A percentile compares a stretch with the other conserved stretches of the same genome.
Evolutionary conservation across 1,140 invertebrate genomes (phyloP).

Genomic region (Arion vulgaris): DNA sequence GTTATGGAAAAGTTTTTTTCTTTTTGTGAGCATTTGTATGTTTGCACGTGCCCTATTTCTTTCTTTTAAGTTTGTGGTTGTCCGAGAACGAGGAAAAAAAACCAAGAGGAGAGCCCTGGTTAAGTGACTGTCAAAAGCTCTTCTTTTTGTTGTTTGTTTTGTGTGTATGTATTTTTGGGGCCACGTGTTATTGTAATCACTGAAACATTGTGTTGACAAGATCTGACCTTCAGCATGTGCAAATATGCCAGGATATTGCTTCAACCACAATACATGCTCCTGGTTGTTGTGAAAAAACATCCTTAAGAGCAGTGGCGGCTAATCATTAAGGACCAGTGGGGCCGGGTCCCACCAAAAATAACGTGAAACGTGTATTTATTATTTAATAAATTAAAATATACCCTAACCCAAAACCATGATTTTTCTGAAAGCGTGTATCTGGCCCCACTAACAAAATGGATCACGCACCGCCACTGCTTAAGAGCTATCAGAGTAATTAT

Average conservation of each 20-base stretch:
- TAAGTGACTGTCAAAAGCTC: background rate
- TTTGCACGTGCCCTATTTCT: background rate
- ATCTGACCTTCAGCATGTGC: background rate
- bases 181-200: conserved; percentile 6
- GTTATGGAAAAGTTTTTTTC: background rate
- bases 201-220: conserved; percentile 2
- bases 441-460: too few species aligned
- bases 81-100: background rate
- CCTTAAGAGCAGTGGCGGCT: too few species aligned
- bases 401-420: too few species aligned
- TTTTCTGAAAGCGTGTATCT: too few species aligned
- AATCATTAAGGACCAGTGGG: too few species aligned
- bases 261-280: conserved; percentile 8
- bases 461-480: too few species aligned
- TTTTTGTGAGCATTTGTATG: background rate
- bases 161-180: background rate
- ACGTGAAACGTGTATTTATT: too few species aligned
- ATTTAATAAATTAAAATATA: too few species aligned
- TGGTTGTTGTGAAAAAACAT: background rate
- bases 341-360: too few species aligned
- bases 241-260: conserved; percentile 16
- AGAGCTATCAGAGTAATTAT: too few species aligned
- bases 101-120: background rate
- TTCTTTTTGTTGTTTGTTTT: too few species aligned
- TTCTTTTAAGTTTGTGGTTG: background rate